Evolutionary conservation across 2,888 invertebrate species (phyloP).

Genomic region (Cryptocheilus praepositus): DNA sequence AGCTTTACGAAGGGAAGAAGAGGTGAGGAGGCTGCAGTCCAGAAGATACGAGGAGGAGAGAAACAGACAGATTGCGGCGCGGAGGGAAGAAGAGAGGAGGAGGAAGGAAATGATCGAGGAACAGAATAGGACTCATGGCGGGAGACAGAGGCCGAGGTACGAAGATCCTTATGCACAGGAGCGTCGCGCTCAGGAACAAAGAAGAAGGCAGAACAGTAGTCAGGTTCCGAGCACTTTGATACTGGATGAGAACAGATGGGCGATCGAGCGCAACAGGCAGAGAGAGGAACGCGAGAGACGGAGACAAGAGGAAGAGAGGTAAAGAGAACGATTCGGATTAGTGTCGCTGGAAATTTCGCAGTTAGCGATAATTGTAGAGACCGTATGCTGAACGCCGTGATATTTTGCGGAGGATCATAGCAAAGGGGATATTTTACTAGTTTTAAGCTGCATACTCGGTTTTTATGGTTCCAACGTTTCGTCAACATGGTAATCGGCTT

Average conservation of each 20-base stretch:
- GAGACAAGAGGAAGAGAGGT: conserved; percentile 26
- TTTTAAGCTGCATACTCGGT: too few species aligned
- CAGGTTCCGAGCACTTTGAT: conserved; percentile 45
- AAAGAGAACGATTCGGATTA: conserved; percentile 4
- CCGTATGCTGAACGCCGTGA: too few species aligned
- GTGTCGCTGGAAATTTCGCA: too few species aligned
- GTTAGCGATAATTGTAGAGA: too few species aligned
- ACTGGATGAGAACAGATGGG: conserved; percentile 28
- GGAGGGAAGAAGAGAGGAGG: conserved; percentile 39
- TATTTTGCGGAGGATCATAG: too few species aligned
- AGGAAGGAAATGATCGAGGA: conserved; percentile 32
- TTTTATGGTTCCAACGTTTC: too few species aligned
- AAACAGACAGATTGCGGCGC: conserved; percentile 33
- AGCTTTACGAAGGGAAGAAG: conserved; percentile 50
- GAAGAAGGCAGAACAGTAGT: conserved; percentile 40
- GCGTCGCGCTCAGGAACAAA: conserved; percentile 28
- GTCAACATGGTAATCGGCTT: too few species aligned
- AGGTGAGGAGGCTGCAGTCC: conserved; percentile 46
- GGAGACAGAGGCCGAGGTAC: conserved; percentile 15
- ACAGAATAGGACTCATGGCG: conserved; percentile 25
- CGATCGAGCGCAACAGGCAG: conserved; percentile 41
- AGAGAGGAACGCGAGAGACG: conserved; percentile 39
- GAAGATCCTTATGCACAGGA: conserved; percentile 11
- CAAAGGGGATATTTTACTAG: too few species aligned
- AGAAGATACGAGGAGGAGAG: conserved; percentile 48